Evolutionary conservation across 2,888 invertebrate genomes (phyloP), one percentile per base, ranked within the genome.

Genomic region (Temnothorax unifasciatus): DNA sequence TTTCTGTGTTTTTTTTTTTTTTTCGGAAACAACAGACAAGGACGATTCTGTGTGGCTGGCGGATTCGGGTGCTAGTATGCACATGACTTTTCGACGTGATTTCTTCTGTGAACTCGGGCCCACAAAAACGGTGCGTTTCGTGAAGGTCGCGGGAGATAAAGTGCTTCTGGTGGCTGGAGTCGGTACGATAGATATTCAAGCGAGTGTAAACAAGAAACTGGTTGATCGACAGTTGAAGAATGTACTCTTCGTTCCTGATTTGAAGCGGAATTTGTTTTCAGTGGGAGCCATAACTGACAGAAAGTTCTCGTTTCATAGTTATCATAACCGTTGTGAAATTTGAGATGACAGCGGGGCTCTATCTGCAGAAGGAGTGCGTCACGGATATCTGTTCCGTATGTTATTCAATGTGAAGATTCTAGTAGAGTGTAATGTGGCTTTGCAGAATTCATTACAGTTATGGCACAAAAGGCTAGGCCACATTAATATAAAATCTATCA

Each of bases 41-140:
- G 11, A 47, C 15, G 47, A 47, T 13, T 13, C 11, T 47, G 47
- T 47, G 15, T 47, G 47, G 8, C 9, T 41, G 11, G 85, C 84
- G 4, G 86, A 86, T 61, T 83, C 82, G 11, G 88, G 84, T 54
- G 87, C 87, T 13, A 73, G 79, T 21, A 84, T 75, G 81, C 85
- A 87, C 59, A 86, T 89, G 85, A 86, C 87, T 5, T 82, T 25
- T 44, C 77, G 75, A 18, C 54, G 61, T 21, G 82, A 87, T 4
- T 83, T 68, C 38, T 87, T 87, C 29, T 29, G 59, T 18, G 68
- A 61, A 47, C 47, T 87, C 9, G 44, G 75, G n/a, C 82, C 85
- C 2, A 13, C 64, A 0, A 44, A 50, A 41, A 54, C 44, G 15
- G n/a, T 29, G 13, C 47, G 25, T 9, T 47, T 25, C 6, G 88